These are phyloP conservation scores for Ictidomys tridecemlineatus DNA, from an alignment of 2,113 vertebrate genomes.

Conservation along the genomic window DNA sequence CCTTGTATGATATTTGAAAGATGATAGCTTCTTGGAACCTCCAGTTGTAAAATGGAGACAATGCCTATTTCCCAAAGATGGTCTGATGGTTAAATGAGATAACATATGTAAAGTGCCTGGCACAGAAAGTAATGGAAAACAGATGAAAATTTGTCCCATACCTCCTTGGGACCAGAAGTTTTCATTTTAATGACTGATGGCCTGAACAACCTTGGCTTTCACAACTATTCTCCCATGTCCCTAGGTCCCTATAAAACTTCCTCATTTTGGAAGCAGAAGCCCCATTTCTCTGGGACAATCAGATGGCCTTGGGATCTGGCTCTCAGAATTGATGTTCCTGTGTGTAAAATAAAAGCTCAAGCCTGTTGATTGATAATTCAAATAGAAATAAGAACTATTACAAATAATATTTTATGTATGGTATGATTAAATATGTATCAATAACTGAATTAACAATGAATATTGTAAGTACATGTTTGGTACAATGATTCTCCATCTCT, in stretches of 20 bases:
- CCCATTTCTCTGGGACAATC: neutral
- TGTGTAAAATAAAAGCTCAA: slow-evolving; percentile 26
- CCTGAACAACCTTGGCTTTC: neutral
- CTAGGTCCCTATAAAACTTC: neutral
- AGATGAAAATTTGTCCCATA: neutral
- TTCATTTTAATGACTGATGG: neutral
- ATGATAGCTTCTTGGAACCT: neutral
- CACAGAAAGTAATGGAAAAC: neutral
- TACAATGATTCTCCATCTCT: neutral
- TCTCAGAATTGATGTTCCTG: slow-evolving; percentile 46
- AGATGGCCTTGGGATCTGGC: neutral
- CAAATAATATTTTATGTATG: slow-evolving; percentile 21
- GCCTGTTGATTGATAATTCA: slow-evolving; percentile 13
- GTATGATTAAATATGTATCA: neutral
- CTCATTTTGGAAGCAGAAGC: slow-evolving; percentile 15
- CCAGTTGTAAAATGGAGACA: neutral
- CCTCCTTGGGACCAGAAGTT: neutral
- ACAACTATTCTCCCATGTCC: neutral
- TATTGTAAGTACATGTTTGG: slow-evolving; percentile 30
- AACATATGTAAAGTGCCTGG: neutral
- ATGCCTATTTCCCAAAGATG: neutral
- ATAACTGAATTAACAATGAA: slow-evolving; percentile 27
- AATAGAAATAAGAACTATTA: slow-evolving; percentile 11
- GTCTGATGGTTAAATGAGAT: slow-evolving; percentile 3
- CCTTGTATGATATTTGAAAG: neutral